Conservation (phyloP, 2,113 vertebrate species). For the Micronycteris hirsuta region DNA sequence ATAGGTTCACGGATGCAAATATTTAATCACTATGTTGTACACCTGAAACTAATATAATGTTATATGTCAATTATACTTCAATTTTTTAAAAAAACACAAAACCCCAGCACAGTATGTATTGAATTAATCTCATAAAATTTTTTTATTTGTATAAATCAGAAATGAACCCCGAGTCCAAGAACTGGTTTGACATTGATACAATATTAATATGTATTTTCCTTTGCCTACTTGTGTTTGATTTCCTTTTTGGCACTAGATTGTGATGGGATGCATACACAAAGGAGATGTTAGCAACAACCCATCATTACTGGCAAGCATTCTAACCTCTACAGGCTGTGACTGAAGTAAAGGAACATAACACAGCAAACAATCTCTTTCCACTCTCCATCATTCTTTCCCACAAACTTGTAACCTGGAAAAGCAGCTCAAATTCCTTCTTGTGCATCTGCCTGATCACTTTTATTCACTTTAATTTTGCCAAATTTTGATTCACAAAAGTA, state of each 20-base stretch:
- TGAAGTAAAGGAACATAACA: neutral
- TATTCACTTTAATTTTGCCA: neutral
- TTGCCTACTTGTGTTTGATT: neutral
- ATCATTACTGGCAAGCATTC: neutral
- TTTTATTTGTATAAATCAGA: neutral
- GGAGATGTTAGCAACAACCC: neutral
- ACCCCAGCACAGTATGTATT: neutral
- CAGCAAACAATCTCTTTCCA: neutral
- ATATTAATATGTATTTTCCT: neutral
- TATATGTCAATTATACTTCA: neutral
- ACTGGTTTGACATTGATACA: neutral
- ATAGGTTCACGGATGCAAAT: neutral
- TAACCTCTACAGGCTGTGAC: neutral
- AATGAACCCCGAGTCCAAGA: neutral
- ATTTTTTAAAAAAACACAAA: neutral
- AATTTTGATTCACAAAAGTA: neutral
- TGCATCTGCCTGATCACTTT: neutral
- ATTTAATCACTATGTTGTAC: neutral
- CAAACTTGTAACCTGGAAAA: neutral
- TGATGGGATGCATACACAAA: neutral
- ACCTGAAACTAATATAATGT: neutral
- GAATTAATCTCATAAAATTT: neutral
- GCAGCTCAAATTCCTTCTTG: neutral
- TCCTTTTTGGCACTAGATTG: neutral
- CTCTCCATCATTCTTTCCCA: neutral